These are phyloP conservation scores for Drosophila melanosoma DNA, from an alignment of 2,888 invertebrate genomes.

Conservation along the genomic window DNA sequence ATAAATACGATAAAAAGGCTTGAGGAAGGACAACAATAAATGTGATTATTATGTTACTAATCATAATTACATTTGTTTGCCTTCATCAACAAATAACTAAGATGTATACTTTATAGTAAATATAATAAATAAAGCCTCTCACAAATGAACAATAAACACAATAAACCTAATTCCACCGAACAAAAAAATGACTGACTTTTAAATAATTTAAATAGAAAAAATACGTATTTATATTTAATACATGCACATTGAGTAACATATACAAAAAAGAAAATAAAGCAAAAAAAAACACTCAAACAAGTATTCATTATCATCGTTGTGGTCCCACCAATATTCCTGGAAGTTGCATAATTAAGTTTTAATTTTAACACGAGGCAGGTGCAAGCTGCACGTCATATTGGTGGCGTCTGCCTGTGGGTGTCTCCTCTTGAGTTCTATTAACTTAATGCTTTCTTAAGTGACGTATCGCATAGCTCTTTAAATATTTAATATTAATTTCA, in stretches of 20 bases:
- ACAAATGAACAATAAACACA: not conserved
- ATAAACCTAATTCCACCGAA: not conserved
- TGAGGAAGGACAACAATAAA: not conserved
- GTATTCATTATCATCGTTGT: slow-evolving; percentile 1
- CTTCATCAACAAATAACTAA: not conserved
- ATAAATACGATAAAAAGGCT: no score
- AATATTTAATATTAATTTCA: slow-evolving; percentile 78
- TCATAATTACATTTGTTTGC: not conserved
- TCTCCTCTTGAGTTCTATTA: slow-evolving; percentile 75
- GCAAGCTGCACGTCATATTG: slow-evolving; percentile 2
- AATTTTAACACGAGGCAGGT: slow-evolving; percentile 47
- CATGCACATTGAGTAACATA: not conserved
- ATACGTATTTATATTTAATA: not conserved
- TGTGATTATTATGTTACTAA: not conserved
- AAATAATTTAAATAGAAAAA: not conserved
- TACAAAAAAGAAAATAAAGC: not conserved
- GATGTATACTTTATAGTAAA: not conserved
- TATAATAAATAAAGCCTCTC: not conserved
- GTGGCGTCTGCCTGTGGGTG: slow-evolving; percentile 4
- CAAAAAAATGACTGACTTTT: not conserved
- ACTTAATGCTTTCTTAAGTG: slow-evolving; percentile 73
- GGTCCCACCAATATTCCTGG: not conserved
- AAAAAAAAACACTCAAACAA: slow-evolving; percentile 2
- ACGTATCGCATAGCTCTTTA: slow-evolving; percentile 59
- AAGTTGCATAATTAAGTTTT: slow-evolving; percentile 71